Base-by-base conservation (phyloP, 2,797 vertebrate genomes). In the Picus viridis region DNA sequence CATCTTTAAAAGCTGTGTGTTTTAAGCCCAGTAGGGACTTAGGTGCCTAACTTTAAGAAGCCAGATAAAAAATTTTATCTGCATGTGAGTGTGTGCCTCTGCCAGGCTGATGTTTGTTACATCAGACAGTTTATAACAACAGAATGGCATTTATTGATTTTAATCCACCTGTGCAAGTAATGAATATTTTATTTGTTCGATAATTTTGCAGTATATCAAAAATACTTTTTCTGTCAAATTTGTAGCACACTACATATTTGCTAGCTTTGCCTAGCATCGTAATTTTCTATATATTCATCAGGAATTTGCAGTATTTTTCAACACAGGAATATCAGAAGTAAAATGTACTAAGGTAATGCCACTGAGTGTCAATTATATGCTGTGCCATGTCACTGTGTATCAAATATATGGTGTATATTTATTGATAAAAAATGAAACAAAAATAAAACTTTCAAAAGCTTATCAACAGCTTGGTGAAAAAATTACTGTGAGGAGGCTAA, bases 111-210 rank as follows among this genome's bases (percentile, higher is more conserved):
- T 94, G 65, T 83, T 94, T 95, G 70, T 93, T 95, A 72, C 61
- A 56, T 81, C 43, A 95, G 84, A 72, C 70, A 88, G 63, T 90
- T 94, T 88, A 54, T 92, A 92, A 65, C 43, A 86, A 89, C 43
- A 72, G 92, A 94, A 87, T 83, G 77, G 19, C 76, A 94, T 89
- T 92, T 93, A 95, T 92, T 94, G 83, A 92, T 95, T 95, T 92
- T 93, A 90, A 90, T 92, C 91, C 85, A 93, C 93, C 86, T 90
- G 64, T 94, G 62, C 51, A 94, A 89, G 56, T 88, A 80, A 84
- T 92, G 63, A 92, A 76, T 88, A 88, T 92, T 95, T 92, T 93
- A 94, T 95, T 94, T 92, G n/a, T 89, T 80, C 0, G 0, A 71
- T 92, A 34, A 86, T 79, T 93, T 93, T 82, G 92, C 39, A 16